Percentiles rank a stretch among this genome's conserved stretches.
phyloP scores from a whole-genome alignment of 30 jellyfish, hydroid and myxozoan genomes.

The Aurelia aurita complex sp. Pacific region DNA sequence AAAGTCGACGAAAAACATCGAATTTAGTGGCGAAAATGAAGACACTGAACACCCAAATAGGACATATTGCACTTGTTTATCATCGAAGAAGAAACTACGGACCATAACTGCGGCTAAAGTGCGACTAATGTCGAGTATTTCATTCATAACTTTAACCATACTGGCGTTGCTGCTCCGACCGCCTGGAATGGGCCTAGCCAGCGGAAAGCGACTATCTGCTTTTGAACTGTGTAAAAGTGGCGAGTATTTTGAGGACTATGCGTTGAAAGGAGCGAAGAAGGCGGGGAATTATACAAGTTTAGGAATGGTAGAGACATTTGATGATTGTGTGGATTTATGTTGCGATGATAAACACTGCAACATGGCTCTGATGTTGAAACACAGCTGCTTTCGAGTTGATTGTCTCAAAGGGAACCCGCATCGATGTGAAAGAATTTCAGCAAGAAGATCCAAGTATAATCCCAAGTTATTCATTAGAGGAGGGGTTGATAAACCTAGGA shows the following conservation, averaged over 20 bases:
- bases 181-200: slow-evolving; percentile 50
- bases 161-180: slow-evolving; percentile 40
- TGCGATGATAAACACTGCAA: slow-evolving; percentile 63
- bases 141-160: slow-evolving; percentile 30
- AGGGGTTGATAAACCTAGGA: slow-evolving; percentile 51
- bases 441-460: slow-evolving; percentile 75
- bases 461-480: slow-evolving; percentile 88
- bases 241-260: slow-evolving; percentile 81
- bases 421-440: slow-evolving; percentile 73
- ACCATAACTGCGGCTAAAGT: slow-evolving; percentile 3
- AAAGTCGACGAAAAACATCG: not conserved
- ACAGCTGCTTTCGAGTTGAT: slow-evolving; percentile 84
- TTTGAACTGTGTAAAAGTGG: slow-evolving; percentile 68
- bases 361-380: slow-evolving; percentile 76
- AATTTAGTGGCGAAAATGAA: slow-evolving; percentile 1
- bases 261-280: slow-evolving; percentile 82
- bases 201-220: slow-evolving; percentile 24
- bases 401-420: slow-evolving; percentile 69
- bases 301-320: slow-evolving; percentile 73
- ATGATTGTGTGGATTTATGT: slow-evolving; percentile 85
- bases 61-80: slow-evolving; percentile 27
- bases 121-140: slow-evolving; percentile 16
- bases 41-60: not conserved
- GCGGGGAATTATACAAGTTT: slow-evolving; percentile 85
- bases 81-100: slow-evolving; percentile 16